phyloP scores from a whole-genome alignment of 1,140 invertebrate genomes.

The Myzus persicae region DNA sequence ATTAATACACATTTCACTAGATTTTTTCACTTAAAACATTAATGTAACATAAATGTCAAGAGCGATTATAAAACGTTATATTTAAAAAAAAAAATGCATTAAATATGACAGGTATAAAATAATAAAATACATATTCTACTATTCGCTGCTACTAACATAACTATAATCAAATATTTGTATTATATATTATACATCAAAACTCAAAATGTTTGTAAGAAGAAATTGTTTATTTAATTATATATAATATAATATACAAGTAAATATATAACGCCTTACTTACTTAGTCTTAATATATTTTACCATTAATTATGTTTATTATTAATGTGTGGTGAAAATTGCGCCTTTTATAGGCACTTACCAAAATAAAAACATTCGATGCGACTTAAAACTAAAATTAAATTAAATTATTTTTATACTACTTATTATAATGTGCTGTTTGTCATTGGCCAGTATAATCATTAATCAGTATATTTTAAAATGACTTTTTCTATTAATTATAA shows the following conservation, averaged over 20 bases:
- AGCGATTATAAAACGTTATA: too few species aligned
- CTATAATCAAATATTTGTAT: not conserved
- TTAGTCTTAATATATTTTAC: not conserved
- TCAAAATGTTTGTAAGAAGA: not conserved
- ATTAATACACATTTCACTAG: too few species aligned
- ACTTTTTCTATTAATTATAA: not conserved
- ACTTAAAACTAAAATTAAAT: too few species aligned
- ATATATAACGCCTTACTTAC: too few species aligned
- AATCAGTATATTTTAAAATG: not conserved
- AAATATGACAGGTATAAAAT: too few species aligned
- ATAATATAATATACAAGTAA: too few species aligned
- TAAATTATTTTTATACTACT: not conserved
- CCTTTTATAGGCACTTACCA: not conserved
- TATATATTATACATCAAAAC: too few species aligned
- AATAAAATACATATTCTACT: not conserved
- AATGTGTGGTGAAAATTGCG: not conserved
- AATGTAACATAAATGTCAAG: too few species aligned
- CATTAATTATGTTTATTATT: not conserved
- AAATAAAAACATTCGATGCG: not conserved
- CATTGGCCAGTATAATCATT: not conserved
- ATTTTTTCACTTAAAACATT: too few species aligned
- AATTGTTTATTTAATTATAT: not conserved
- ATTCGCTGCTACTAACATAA: not conserved
- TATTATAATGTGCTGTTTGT: not conserved
- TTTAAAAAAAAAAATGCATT: too few species aligned